Percentiles rank a stretch among this genome's conserved stretches.
phyloP scores from a whole-genome alignment of 2,113 vertebrate genomes.

The Rhizomys pruinosus region DNA sequence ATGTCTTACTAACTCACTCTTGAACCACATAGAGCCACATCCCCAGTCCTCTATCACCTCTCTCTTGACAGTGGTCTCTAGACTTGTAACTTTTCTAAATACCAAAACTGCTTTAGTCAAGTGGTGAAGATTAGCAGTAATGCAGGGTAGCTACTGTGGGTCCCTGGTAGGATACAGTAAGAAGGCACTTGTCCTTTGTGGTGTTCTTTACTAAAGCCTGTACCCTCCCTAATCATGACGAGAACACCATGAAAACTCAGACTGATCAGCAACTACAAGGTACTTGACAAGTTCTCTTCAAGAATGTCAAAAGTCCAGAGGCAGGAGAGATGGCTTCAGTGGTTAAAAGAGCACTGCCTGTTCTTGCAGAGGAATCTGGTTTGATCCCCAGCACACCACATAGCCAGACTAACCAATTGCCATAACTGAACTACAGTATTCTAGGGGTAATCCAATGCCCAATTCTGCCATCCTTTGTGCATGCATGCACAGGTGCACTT shows the following conservation, averaged over 20 bases:
- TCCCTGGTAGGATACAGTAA: neutral
- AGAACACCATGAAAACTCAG: neutral
- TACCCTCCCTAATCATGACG: neutral
- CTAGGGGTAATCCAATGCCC: too few species aligned
- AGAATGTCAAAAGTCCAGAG: too few species aligned
- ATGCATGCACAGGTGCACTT: too few species aligned
- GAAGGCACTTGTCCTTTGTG: neutral
- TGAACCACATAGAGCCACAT: neutral
- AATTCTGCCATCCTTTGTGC: too few species aligned
- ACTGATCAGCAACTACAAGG: too few species aligned
- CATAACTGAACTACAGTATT: too few species aligned
- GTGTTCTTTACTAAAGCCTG: neutral
- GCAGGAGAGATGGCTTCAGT: too few species aligned
- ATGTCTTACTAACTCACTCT: too few species aligned
- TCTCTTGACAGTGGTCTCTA: neutral
- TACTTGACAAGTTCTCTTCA: neutral
- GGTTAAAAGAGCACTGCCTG: too few species aligned
- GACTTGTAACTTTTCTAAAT: neutral
- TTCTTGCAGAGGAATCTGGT: too few species aligned
- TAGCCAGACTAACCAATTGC: too few species aligned
- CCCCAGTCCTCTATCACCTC: neutral
- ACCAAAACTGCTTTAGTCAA: neutral
- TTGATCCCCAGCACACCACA: too few species aligned
- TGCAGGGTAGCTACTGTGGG: neutral
- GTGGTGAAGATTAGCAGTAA: neutral